Base-by-base conservation (phyloP, 2,113 vertebrate species). In the Typhlomys cinereus region DNA sequence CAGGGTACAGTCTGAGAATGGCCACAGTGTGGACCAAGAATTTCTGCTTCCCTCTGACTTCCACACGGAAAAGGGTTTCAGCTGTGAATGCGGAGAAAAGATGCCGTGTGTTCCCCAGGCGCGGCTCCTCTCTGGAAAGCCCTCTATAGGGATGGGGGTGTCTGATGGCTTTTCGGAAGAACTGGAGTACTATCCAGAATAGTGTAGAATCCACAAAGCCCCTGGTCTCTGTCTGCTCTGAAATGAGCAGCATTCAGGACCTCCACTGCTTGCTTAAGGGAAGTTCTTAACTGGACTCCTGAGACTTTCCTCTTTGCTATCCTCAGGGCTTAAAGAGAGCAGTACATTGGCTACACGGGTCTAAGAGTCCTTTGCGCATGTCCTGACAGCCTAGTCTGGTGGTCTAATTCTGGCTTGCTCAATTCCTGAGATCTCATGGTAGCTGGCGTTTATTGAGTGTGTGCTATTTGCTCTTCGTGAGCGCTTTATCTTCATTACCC, bases 261-360 rank as follows among this genome's bases (percentile, higher is more conserved):
- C 36, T 62, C 44, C 7, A 48, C 46, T 89, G 64, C 39, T 92
- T 79, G 90, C 85, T 83, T 64, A n/a, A 80, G 57, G 54, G 23
- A 89, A 75, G 62, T 75, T 36, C 34, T 88, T 82, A 48, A 23
- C 74, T 29, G 57, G 67, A 31, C 62, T 80, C 6, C 31, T 71
- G 27, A 71, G 36, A 50, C 31, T 41, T n/a, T 46, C 48, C 1
- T 57, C 10, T 88, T 69, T 31, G 79, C 88, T 79, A 3, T 44
- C 87, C 3, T 11, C 15, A 41, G 17, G 11, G 41, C 66, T 89
- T 87, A 86, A 54, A 62, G 66, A 85, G 75, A 54, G 75, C 34
- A 6, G 25, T 66, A 67, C 69, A 14, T 17, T 78, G 34, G 31
- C 44, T 71, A 23, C 2, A 2, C 20, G 67, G 15, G 46, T 76